Conservation (phyloP, 1,140 invertebrate genomes). For the Propsilocerus akamusi region DNA sequence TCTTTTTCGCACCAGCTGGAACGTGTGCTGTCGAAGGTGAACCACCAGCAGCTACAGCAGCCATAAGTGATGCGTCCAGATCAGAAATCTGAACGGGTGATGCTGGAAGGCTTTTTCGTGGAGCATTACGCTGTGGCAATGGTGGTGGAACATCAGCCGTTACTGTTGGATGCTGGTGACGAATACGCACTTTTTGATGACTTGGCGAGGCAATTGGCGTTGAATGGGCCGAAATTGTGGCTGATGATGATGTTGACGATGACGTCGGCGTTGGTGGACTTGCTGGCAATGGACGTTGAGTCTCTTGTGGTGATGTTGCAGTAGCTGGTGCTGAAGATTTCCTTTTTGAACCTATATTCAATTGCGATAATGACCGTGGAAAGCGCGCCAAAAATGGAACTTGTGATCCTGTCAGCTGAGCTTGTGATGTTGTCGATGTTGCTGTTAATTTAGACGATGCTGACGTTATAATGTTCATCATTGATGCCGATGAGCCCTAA, state of each 20-base stretch:
- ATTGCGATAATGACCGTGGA: constrained; percentile 32
- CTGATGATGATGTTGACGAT: constrained; percentile 17
- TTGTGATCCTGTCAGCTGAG: constrained; percentile 8
- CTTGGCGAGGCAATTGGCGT: constrained; percentile 6
- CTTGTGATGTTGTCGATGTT: constrained; percentile 12
- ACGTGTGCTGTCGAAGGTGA: constrained; percentile 5
- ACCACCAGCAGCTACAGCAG: constrained; percentile 9
- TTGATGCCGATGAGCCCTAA: not conserved
- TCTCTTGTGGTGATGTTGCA: constrained; percentile 16
- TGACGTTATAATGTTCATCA: not conserved
- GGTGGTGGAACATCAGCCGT: constrained; percentile 30
- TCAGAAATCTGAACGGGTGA: constrained; percentile 11
- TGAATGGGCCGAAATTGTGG: constrained; percentile 12
- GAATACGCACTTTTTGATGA: not conserved
- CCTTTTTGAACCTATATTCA: constrained; percentile 21
- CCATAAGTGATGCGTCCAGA: constrained; percentile 5
- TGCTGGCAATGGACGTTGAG: constrained; percentile 1
- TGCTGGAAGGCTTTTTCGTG: constrained; percentile 13
- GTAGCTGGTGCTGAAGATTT: constrained; percentile 17
- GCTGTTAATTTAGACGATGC: constrained; percentile 1
- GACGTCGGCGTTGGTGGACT: not conserved
- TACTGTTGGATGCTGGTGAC: constrained; percentile 10
- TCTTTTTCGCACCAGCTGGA: constrained; percentile 14
- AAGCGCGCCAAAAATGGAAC: constrained; percentile 26
- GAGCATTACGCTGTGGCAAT: constrained; percentile 26